Percentiles rank a stretch among this genome's conserved stretches.
These are phyloP conservation scores for Prunella himalayana DNA, from an alignment of 2,113 vertebrate genomes.

Conservation along the genomic window DNA sequence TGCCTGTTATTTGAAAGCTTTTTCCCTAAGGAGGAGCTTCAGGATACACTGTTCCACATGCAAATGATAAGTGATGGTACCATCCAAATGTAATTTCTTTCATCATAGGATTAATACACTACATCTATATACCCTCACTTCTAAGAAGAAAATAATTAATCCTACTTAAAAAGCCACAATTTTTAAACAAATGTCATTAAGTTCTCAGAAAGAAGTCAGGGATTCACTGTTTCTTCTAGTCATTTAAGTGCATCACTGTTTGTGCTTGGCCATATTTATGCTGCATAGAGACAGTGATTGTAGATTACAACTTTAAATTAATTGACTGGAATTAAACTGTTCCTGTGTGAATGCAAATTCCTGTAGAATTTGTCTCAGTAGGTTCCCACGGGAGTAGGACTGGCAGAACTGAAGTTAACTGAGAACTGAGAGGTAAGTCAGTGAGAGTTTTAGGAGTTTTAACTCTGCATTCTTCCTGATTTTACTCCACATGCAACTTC, in stretches of 20 bases:
- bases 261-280: background rate
- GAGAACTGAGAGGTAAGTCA: background rate
- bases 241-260: background rate
- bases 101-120: background rate
- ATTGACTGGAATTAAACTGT: background rate
- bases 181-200: background rate
- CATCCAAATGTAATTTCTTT: background rate
- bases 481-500: background rate
- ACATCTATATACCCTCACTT: background rate
- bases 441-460: background rate
- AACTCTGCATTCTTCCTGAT: background rate
- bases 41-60: background rate
- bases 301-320: background rate
- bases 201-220: background rate
- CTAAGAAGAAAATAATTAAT: background rate
- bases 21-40: background rate
- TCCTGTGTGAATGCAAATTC: background rate
- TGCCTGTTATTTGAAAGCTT: conserved; percentile 18
- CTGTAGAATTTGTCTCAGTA: background rate
- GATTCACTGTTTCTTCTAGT: background rate
- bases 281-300: background rate
- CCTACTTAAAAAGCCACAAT: background rate
- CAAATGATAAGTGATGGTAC: background rate
- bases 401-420: background rate
- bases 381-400: background rate